A percentile compares a stretch with the other conserved stretches of the same genome.
Evolutionary conservation across 1,140 invertebrate species (phyloP).

Genomic region (Lordiphosa collinella): DNA sequence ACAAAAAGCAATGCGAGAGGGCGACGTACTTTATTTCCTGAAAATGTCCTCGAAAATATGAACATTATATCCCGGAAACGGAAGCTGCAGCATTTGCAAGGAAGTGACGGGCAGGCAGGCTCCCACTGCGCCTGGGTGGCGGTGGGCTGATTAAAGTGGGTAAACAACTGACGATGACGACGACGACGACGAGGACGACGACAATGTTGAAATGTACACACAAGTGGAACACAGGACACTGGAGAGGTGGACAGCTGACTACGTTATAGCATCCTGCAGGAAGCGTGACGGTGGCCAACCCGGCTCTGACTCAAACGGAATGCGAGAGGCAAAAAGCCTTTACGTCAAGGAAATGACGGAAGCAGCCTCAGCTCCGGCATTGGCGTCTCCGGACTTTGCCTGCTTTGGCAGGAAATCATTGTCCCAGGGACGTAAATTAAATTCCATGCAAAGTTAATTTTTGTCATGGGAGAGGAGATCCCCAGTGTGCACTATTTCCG

Average conservation of each 20-base stretch:
- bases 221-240: conserved; percentile 21
- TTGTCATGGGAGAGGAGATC: conserved; percentile 2
- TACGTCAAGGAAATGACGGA: conserved; percentile 75
- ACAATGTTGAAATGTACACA: conserved; percentile 45
- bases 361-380: conserved; percentile 45
- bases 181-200: neutral
- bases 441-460: conserved; percentile 78
- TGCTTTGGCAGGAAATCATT: conserved; percentile 75
- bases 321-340: conserved; percentile 44
- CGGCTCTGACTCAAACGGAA: conserved; percentile 28
- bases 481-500: neutral
- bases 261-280: conserved; percentile 69
- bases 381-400: conserved; percentile 28
- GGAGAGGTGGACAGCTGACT: conserved; percentile 36
- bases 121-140: conserved; percentile 28
- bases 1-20: conserved; percentile 44
- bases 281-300: conserved; percentile 52
- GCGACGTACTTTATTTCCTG: conserved; percentile 80
- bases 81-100: conserved; percentile 79
- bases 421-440: conserved; percentile 77
- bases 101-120: conserved; percentile 58
- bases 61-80: conserved; percentile 80
- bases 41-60: conserved; percentile 80
- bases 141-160: conserved; percentile 69
- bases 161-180: conserved; percentile 56